Percentiles rank a stretch among this genome's conserved stretches.
Evolutionary conservation across 2,888 invertebrate genomes (phyloP).

Genomic region (Drosophila dives): DNA sequence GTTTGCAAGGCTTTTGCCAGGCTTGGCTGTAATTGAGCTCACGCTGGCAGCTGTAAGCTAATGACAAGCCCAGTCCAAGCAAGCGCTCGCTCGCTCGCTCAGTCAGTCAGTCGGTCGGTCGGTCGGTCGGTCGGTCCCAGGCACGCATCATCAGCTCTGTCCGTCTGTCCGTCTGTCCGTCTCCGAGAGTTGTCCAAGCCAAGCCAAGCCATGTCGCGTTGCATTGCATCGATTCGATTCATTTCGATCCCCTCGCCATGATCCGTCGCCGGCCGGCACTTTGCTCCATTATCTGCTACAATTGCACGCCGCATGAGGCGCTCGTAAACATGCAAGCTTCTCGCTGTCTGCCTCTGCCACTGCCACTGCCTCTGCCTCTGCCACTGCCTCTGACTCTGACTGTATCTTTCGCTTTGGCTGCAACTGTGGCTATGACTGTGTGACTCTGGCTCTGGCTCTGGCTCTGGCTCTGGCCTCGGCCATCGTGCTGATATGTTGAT

Average conservation of each 20-base stretch:
- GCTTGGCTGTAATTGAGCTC: constrained; percentile 59
- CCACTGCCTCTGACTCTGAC: constrained; percentile 3
- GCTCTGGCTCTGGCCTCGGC: constrained; percentile 6
- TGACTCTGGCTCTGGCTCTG: background rate
- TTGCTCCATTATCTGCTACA: constrained; percentile 73
- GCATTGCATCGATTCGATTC: constrained; percentile 34
- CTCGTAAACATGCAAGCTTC: constrained; percentile 60
- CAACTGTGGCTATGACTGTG: constrained; percentile 4
- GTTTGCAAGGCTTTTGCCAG: background rate
- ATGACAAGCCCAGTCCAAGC: constrained; percentile 75
- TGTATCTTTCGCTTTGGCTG: constrained; percentile 3
- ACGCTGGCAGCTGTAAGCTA: constrained; percentile 74
- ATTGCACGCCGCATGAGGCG: constrained; percentile 72
- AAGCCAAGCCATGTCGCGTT: constrained; percentile 15
- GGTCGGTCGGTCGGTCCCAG: constrained; percentile 1
- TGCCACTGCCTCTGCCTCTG: background rate
- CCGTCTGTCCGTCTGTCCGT: constrained; percentile 19
- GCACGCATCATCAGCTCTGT: constrained; percentile 64
- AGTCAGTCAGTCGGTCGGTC: background rate
- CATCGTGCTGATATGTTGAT: constrained; percentile 77
- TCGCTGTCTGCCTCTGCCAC: constrained; percentile 7
- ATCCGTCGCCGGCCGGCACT: constrained; percentile 59
- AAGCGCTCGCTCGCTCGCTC: constrained; percentile 1
- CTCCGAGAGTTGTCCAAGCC: constrained; percentile 12
- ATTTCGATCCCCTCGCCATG: constrained; percentile 30